These are phyloP conservation scores for Hyperopisus bebe DNA, from an alignment of 2,113 vertebrate species.

Conservation along the genomic window DNA sequence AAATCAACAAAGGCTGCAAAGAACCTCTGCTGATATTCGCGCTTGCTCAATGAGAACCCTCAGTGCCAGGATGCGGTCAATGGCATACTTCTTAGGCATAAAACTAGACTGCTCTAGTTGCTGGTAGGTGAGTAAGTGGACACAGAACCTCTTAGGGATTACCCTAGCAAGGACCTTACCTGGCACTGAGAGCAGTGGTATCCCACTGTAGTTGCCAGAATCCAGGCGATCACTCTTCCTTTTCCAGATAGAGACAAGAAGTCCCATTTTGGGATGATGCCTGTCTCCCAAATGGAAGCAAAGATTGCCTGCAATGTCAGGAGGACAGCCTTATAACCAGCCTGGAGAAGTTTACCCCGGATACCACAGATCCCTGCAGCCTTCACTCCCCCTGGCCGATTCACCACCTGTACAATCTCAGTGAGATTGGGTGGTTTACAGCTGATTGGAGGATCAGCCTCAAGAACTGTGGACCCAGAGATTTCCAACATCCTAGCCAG, in stretches of 20 bases:
- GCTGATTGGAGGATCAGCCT: neutral
- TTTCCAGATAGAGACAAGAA: neutral
- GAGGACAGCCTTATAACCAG: neutral
- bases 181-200: neutral
- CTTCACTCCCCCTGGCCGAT: neutral
- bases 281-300: neutral
- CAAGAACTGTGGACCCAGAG: neutral
- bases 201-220: neutral
- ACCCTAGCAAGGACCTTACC: neutral
- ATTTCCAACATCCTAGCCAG: neutral
- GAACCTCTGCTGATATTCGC: neutral
- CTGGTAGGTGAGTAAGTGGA: neutral
- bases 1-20: neutral
- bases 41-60: neutral
- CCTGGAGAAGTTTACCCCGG: neutral
- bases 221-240: neutral
- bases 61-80: neutral
- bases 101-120: neutral
- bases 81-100: neutral
- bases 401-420: neutral
- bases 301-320: neutral
- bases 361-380: neutral
- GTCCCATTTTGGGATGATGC: neutral
- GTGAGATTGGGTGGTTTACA: neutral
- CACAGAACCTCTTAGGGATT: neutral